A percentile compares a stretch with the other conserved stretches of the same genome.
phyloP scores from a whole-genome alignment of 2,113 vertebrate species.

The Amblyornis subalaris region DNA sequence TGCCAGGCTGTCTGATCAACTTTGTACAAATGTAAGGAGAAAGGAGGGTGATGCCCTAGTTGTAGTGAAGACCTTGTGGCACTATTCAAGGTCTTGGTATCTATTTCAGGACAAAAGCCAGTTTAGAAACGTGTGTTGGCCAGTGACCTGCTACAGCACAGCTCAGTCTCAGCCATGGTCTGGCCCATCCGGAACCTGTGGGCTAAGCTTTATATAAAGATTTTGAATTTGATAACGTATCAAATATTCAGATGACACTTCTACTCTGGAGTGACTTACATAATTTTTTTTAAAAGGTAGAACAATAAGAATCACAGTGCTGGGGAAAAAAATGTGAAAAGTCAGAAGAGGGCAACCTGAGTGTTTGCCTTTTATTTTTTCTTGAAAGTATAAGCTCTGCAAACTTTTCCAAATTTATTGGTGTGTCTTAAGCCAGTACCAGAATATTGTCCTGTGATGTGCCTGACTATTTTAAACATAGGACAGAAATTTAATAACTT shows the following conservation, averaged over 20 bases:
- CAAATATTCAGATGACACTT: neutral
- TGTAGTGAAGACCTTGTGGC: neutral
- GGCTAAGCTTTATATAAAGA: neutral
- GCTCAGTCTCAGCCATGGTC: neutral
- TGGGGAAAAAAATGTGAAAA: neutral
- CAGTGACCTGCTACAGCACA: neutral
- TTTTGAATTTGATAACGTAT: neutral
- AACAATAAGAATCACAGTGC: neutral
- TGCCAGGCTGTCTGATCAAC: neutral
- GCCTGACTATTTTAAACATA: neutral
- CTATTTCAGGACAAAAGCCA: neutral
- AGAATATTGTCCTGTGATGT: neutral
- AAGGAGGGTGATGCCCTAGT: neutral
- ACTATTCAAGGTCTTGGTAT: neutral
- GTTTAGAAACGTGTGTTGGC: neutral
- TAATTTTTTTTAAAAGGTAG: neutral
- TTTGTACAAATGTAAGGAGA: neutral
- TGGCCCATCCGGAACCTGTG: rapidly evolving
- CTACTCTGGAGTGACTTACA: neutral
- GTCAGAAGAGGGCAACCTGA: neutral
- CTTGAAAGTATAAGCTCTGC: neutral
- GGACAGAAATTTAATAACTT: neutral
- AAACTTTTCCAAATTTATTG: neutral
- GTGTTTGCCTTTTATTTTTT: neutral
- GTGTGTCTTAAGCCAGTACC: neutral